A percentile compares a stretch with the other conserved stretches of the same genome.
These are phyloP conservation scores for Hydropsyche tenuis DNA, from an alignment of 1,140 invertebrate species.

Conservation along the genomic window DNA sequence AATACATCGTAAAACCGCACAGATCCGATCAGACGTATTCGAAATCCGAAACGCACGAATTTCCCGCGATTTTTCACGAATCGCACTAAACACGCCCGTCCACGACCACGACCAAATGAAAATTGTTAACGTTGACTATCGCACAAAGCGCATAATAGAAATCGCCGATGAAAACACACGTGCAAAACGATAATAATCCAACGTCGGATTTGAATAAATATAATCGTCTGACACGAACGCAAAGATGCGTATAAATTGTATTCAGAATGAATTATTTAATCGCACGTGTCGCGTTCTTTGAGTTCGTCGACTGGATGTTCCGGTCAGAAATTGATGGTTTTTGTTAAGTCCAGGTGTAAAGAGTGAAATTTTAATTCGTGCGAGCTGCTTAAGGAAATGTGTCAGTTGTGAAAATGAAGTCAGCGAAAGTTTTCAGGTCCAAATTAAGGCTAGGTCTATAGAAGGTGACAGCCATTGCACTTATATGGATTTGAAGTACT, in stretches of 20 bases:
- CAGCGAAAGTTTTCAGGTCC: background rate
- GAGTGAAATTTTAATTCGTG: background rate
- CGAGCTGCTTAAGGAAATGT: slow-evolving; percentile 7
- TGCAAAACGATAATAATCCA: too few relatives aligned
- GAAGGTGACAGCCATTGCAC: background rate
- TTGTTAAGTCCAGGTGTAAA: too few relatives aligned
- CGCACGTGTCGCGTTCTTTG: too few relatives aligned
- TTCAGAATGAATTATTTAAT: too few relatives aligned
- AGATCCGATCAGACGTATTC: too few relatives aligned
- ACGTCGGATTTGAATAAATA: slow-evolving; percentile 12
- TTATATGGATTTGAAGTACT: too few relatives aligned
- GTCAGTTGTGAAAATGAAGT: background rate
- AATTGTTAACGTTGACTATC: background rate
- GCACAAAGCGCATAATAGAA: background rate
- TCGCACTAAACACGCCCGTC: background rate
- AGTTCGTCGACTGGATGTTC: too few relatives aligned
- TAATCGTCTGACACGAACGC: background rate
- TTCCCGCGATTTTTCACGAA: too few relatives aligned
- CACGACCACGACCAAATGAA: slow-evolving; percentile 11
- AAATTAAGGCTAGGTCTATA: background rate
- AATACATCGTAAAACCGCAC: too few relatives aligned
- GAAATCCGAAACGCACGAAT: too few relatives aligned
- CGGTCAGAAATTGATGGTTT: too few relatives aligned
- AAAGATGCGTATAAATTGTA: too few relatives aligned
- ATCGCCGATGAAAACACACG: background rate